A percentile compares a stretch with the other conserved stretches of the same genome.
Conservation (phyloP, 2,113 vertebrate species). For the Mesitornis unicolor region DNA sequence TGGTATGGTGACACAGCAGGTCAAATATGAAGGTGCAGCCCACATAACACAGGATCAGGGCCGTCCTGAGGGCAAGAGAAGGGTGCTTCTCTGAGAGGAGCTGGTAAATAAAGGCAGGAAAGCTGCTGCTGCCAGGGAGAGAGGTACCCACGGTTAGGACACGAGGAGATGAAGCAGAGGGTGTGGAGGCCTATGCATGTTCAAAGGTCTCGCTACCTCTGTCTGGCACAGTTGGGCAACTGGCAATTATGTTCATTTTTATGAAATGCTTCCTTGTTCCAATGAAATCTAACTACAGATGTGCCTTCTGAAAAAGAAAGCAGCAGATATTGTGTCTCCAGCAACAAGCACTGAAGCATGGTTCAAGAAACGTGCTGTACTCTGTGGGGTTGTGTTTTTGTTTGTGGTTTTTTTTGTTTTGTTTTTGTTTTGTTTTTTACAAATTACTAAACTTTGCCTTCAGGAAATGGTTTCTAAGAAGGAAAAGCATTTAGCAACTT, state of each 20-base stretch:
- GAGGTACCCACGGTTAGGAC: neutral
- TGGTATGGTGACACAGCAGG: neutral
- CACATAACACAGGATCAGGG: fast-evolving
- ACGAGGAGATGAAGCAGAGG: neutral
- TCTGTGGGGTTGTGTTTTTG: fast-evolving
- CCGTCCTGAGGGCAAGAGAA: neutral
- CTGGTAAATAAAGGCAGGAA: neutral
- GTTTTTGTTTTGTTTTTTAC: neutral
- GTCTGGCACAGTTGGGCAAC: neutral
- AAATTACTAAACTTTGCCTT: neutral
- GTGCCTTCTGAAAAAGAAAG: neutral
- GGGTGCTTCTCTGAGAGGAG: neutral
- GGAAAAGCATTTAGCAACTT: neutral
- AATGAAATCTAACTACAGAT: neutral
- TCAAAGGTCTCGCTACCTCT: neutral
- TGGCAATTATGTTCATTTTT: neutral
- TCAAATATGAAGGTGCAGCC: neutral
- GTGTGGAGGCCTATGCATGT: neutral
- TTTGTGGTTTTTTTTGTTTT: too few relatives aligned
- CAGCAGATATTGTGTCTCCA: neutral
- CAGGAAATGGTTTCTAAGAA: neutral
- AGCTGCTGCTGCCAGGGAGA: neutral
- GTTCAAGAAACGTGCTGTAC: neutral
- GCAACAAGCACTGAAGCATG: neutral
- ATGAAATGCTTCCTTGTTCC: constrained; percentile 5